Conservation (phyloP, 2,888 invertebrate species). For the Limulus polyphemus region DNA sequence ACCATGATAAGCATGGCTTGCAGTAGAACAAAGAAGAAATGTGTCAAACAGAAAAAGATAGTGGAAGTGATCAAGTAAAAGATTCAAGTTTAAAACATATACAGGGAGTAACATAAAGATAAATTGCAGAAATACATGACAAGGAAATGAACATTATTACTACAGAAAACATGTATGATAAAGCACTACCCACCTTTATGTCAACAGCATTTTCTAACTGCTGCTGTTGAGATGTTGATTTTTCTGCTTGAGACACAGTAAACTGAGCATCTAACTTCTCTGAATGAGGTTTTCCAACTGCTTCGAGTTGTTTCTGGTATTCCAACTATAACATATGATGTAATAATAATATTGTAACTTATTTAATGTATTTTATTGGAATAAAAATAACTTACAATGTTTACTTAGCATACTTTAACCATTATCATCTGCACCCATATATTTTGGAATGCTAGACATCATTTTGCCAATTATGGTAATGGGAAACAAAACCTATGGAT, state of each 20-base stretch:
- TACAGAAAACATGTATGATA: background rate
- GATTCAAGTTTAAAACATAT: background rate
- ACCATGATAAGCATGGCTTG: too few relatives aligned
- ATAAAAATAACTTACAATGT: too few relatives aligned
- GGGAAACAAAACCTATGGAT: too few relatives aligned
- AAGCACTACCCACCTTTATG: conserved; percentile 60
- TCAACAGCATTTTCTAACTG: conserved; percentile 86
- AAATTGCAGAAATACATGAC: background rate
- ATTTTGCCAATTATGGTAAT: too few relatives aligned
- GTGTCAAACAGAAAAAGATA: background rate
- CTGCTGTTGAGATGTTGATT: conserved; percentile 52
- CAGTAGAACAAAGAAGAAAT: background rate
- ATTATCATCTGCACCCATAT: too few relatives aligned
- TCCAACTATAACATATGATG: conserved; percentile 48
- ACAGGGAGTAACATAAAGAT: background rate
- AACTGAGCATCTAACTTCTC: conserved; percentile 88
- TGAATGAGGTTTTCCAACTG: conserved; percentile 71
- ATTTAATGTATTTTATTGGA: too few relatives aligned
- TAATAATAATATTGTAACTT: too few relatives aligned
- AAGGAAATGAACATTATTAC: conserved; percentile 10
- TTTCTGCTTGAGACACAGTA: conserved; percentile 69
- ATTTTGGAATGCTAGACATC: too few relatives aligned
- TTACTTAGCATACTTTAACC: too few relatives aligned
- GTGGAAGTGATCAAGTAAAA: background rate
- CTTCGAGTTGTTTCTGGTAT: conserved; percentile 73